Conservation (phyloP, 2,797 vertebrate genomes). For the Mormyrops boulengeri region DNA sequence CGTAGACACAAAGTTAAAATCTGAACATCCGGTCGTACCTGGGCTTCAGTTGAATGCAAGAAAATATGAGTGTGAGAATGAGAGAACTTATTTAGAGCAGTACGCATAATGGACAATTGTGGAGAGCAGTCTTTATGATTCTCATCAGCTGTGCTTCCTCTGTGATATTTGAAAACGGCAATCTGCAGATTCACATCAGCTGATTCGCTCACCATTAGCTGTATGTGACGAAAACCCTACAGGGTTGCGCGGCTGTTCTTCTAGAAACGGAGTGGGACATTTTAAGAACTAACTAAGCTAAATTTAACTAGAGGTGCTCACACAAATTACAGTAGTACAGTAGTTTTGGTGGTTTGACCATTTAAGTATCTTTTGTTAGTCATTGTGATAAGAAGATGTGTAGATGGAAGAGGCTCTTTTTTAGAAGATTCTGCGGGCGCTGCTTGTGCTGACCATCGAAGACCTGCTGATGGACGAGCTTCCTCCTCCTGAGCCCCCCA, state of each 20-base stretch:
- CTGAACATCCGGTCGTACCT: not conserved
- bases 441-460: slow-evolving; percentile 26
- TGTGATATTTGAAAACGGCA: not conserved
- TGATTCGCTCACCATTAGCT: not conserved
- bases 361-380: slow-evolving; percentile 37
- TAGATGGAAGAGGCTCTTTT: slow-evolving; percentile 29
- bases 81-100: not conserved
- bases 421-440: slow-evolving; percentile 26
- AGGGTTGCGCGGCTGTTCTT: not conserved
- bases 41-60: not conserved
- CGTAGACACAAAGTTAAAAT: not conserved
- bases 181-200: not conserved
- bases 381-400: slow-evolving; percentile 11
- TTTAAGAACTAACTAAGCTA: not conserved
- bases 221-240: not conserved
- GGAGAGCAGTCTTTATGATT: not conserved
- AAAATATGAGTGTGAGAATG: not conserved
- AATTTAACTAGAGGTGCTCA: not conserved
- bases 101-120: not conserved
- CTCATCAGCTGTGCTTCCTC: not conserved
- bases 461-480: slow-evolving; percentile 43
- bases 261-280: not conserved
- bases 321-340: not conserved
- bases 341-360: not conserved
- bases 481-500: slow-evolving; percentile 12